Evolutionary conservation across 2,888 invertebrate genomes (phyloP).

Genomic region (Thecophora atra): DNA sequence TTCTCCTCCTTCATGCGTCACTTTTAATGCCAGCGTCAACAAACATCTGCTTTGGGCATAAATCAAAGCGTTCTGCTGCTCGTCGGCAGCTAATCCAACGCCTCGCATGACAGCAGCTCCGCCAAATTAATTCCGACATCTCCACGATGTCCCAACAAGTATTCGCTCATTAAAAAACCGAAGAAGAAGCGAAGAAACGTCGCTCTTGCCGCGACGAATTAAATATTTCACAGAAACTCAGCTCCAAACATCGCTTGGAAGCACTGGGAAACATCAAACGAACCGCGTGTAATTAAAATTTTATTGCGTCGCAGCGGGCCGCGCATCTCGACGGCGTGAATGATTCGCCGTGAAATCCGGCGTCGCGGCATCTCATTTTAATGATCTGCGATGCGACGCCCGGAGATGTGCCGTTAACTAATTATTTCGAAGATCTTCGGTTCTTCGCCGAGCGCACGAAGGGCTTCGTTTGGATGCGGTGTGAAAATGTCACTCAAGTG

Average conservation of each 20-base stretch:
- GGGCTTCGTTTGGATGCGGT: not conserved
- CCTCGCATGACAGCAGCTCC: not conserved
- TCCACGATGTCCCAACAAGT: not conserved
- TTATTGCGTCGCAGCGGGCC: not conserved
- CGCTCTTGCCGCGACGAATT: not conserved
- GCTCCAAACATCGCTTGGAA: too few species aligned
- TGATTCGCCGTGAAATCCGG: not conserved
- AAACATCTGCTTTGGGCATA: not conserved
- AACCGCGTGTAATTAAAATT: constrained; percentile 11
- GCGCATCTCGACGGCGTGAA: not conserved
- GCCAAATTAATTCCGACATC: constrained; percentile 12
- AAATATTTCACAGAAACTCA: not conserved
- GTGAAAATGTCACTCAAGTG: constrained; percentile 22
- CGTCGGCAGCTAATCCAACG: not conserved
- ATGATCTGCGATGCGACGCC: not conserved
- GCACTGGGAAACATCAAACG: constrained; percentile 1
- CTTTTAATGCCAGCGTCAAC: not conserved
- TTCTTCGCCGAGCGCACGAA: not conserved
- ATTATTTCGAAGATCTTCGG: not conserved
- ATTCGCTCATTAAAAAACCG: not conserved
- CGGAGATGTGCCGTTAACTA: not conserved
- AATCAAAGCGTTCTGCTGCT: constrained; percentile 1
- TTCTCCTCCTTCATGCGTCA: not conserved
- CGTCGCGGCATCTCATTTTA: not conserved
- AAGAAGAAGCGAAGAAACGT: too few species aligned